Percentiles rank a stretch among this genome's conserved stretches.
These are phyloP conservation scores for Petrocephalus sullivani DNA, from an alignment of 2,797 vertebrate species.

Conservation along the genomic window DNA sequence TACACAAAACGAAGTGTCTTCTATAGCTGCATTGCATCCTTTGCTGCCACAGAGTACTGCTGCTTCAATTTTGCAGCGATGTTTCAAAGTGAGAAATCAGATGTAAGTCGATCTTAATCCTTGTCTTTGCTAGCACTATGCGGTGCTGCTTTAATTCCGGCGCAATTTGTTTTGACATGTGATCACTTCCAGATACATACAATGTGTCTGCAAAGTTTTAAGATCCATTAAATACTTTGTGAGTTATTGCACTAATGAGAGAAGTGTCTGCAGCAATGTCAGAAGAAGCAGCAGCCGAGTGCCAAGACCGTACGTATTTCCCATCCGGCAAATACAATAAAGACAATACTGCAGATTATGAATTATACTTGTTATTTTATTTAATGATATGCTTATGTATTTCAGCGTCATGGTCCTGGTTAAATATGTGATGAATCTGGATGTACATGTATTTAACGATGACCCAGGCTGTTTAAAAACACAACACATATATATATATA, in stretches of 20 bases:
- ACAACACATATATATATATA: conserved; percentile 70
- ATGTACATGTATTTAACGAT: conserved; percentile 53
- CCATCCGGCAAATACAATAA: not conserved
- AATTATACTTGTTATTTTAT: conserved; percentile 49
- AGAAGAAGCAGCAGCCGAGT: not conserved
- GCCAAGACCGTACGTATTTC: not conserved
- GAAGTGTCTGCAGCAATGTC: not conserved
- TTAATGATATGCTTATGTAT: conserved; percentile 58
- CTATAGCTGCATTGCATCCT: not conserved
- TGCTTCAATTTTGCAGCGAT: not conserved
- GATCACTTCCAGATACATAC: not conserved
- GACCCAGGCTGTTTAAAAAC: conserved; percentile 48
- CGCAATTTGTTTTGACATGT: not conserved
- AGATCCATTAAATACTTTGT: not conserved
- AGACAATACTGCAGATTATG: conserved; percentile 40
- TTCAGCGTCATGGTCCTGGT: conserved; percentile 54
- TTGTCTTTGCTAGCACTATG: not conserved
- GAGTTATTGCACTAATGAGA: not conserved
- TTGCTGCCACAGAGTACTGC: not conserved
- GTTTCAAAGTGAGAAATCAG: not conserved
- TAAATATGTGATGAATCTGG: conserved; percentile 58
- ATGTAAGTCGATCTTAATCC: not conserved
- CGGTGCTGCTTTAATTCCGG: not conserved
- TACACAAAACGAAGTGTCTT: not conserved
- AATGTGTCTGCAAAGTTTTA: not conserved